Conservation (phyloP, 2,113 vertebrate genomes). For the Genyomyrus donnyi region DNA sequence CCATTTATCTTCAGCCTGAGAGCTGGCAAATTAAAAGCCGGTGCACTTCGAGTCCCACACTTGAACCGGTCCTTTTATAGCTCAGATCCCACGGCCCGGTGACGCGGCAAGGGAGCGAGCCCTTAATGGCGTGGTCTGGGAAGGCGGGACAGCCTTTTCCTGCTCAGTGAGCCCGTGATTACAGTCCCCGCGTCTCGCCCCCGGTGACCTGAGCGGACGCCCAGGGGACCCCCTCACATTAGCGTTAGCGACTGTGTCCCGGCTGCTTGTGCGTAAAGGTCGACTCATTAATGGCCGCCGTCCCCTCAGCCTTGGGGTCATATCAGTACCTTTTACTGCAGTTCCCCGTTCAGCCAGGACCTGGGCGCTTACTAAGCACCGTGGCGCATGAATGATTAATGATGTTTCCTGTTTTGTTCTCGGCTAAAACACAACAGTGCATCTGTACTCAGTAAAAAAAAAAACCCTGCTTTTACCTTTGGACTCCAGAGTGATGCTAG, state of each 20-base stretch:
- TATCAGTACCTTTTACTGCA: neutral
- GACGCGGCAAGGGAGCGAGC: neutral
- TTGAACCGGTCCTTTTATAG: constrained; percentile 2
- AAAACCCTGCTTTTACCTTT: neutral
- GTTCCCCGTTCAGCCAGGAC: neutral
- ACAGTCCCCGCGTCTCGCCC: neutral
- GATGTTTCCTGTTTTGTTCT: neutral
- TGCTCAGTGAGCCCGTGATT: neutral
- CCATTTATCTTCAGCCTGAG: neutral
- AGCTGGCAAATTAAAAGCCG: neutral
- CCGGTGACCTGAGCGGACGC: neutral
- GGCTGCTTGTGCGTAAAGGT: neutral
- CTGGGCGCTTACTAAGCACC: neutral
- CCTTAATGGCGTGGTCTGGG: neutral
- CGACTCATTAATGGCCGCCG: neutral
- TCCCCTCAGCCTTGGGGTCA: neutral
- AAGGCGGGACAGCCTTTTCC: constrained; percentile 2
- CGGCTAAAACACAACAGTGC: neutral
- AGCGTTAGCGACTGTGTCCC: neutral
- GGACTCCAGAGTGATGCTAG: neutral
- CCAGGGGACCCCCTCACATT: neutral
- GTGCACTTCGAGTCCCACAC: neutral
- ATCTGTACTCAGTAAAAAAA: neutral
- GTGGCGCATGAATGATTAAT: neutral
- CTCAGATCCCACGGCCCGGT: neutral